Percentiles rank a stretch among this genome's conserved stretches.
Conservation (phyloP, 64 coral and sea anemone genomes). For the Orbicella faveolata region DNA sequence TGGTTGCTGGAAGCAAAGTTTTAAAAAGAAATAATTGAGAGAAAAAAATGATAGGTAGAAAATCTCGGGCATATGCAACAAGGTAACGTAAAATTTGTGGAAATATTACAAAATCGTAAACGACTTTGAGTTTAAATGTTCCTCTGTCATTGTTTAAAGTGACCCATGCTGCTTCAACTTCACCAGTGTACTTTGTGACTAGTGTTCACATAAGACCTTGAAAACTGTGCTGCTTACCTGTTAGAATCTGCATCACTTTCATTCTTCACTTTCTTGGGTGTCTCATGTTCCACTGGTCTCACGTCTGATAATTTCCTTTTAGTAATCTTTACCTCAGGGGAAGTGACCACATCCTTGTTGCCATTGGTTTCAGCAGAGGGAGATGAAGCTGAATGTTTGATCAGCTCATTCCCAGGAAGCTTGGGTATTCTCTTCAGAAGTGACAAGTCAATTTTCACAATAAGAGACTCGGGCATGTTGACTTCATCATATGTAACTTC, state of each 20-base stretch:
- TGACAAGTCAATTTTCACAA: slow-evolving; percentile 93
- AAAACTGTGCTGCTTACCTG: slow-evolving; percentile 29
- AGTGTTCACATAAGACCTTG: too few species aligned
- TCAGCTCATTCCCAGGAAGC: slow-evolving; percentile 15
- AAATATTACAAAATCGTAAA: too few species aligned
- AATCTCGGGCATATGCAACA: too few species aligned
- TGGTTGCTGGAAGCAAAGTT: too few species aligned
- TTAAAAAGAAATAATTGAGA: too few species aligned
- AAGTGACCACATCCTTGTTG: not conserved
- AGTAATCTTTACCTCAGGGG: slow-evolving; percentile 33
- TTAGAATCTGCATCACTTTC: slow-evolving; percentile 49
- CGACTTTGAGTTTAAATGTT: too few species aligned
- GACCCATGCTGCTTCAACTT: too few species aligned
- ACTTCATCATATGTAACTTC: slow-evolving; percentile 64
- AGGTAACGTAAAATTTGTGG: too few species aligned
- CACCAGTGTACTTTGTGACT: too few species aligned
- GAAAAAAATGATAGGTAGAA: too few species aligned
- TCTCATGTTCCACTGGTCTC: slow-evolving; percentile 16
- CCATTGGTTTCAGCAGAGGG: slow-evolving; percentile 40
- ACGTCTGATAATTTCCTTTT: slow-evolving; percentile 53
- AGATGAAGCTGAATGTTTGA: slow-evolving; percentile 3
- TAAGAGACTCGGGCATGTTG: slow-evolving; percentile 76
- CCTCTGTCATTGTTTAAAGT: too few species aligned
- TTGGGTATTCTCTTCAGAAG: slow-evolving; percentile 87
- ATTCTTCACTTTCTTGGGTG: slow-evolving; percentile 55